Evolutionary conservation across 2,113 vertebrate genomes (phyloP), one percentile per base, ranked within the genome.

Genomic region (Phasianus colchicus): DNA sequence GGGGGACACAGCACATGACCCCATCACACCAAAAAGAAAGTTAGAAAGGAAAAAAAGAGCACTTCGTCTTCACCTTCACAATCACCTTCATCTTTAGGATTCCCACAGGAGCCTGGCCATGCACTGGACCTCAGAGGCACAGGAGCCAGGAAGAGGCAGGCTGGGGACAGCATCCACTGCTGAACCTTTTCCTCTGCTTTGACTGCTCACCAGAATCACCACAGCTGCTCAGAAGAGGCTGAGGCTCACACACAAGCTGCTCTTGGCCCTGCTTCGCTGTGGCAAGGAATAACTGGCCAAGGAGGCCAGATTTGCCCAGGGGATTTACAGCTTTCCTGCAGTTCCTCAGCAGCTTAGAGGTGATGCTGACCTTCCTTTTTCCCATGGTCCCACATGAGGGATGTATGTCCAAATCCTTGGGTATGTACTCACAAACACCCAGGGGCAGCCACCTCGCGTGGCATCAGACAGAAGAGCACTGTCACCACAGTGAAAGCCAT

Each of bases 1-100:
- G 29, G 30, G 76, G n/a, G 11, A 27, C 4, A 2, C 8, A 10
- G 4, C 14, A 32, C 15, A 11, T 30, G 14, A 5, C 70, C 10
- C 58, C 1, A 0, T 1, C 30, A 36, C 25, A 63, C 0, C 1
- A n/a, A 3, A 8, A 7, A 7, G 24, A 9, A 34, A 69, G 29
- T 24, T 12, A 66, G 12, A 74, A 63, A 63, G 6, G 45, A 38
- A 13, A 54, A 15, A 9, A 11, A 12, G 50, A 91, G 13, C 27
- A n/a, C 10, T 22, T 43, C 6, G 15, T 6, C 42, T 16, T 42
- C 42, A 17, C 16, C 42, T 43, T 43, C 42, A 12, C 0, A 1
- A 14, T 82, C 2, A 5, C 63, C 30, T 80, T 83, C 67, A 66
- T 50, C 34, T 50, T 80, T 38, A 77, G 24, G 9, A 54, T 30